A percentile compares a stretch with the other conserved stretches of the same genome.
phyloP scores from a whole-genome alignment of 92 coral and sea anemone species.

The Montipora capitata region DNA sequence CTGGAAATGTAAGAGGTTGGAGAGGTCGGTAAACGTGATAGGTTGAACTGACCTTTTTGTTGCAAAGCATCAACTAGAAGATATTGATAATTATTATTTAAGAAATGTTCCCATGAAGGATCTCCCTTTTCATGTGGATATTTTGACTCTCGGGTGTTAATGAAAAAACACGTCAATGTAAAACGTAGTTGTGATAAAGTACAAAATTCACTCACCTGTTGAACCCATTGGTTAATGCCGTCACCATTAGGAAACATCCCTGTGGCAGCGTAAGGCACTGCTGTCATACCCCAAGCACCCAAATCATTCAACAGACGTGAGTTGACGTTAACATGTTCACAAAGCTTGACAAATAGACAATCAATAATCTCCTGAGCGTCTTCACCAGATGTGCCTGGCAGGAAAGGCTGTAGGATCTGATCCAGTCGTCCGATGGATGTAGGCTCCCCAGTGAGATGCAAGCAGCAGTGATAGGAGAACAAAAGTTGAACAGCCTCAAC shows the following conservation, averaged over 20 bases:
- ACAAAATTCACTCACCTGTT: conserved; percentile 60
- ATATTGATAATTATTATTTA: no score
- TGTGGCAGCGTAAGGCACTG: conserved; percentile 77
- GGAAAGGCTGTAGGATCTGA: conserved; percentile 81
- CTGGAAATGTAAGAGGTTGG: no score
- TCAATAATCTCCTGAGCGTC: conserved; percentile 92
- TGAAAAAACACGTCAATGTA: no score
- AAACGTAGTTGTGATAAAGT: no score
- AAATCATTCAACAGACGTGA: conserved; percentile 63
- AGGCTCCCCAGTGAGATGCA: conserved; percentile 86
- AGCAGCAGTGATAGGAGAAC: conserved; percentile 83
- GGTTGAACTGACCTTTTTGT: no score
- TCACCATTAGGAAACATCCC: conserved; percentile 91
- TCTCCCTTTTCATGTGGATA: no score
- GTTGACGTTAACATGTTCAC: conserved; percentile 86
- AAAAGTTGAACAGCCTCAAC: conserved; percentile 85
- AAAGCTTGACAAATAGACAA: conserved; percentile 85
- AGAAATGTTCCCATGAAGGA: no score
- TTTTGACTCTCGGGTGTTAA: no score
- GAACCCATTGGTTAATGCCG: conserved; percentile 90
- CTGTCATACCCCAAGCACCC: conserved; percentile 80
- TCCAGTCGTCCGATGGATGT: conserved; percentile 87
- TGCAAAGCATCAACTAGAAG: no score
- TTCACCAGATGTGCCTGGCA: conserved; percentile 39
- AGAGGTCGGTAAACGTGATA: no score